Evolutionary conservation across 1,140 invertebrate genomes (phyloP), one percentile per base, ranked within the genome.

Genomic region (Eueides isabella): DNA sequence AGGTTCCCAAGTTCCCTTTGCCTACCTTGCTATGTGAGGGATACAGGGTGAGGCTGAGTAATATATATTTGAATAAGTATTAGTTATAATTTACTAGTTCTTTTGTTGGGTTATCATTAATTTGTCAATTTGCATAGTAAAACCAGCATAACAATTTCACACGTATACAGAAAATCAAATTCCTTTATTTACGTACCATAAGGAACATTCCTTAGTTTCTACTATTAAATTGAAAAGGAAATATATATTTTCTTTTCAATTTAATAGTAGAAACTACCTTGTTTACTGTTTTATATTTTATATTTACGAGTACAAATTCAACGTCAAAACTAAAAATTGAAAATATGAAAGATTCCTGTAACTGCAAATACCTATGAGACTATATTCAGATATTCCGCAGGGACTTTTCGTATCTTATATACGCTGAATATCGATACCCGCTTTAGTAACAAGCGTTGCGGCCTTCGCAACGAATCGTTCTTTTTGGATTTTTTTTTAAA

Each of bases 291-390:
- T 55, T 63, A 16, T 16, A n/a, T 63, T 5, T 63, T 63, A 63
- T 63, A 23, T 63, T 63, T 63, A 63, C n/a, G n/a, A n/a, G n/a
- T n/a, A n/a, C 61, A 55, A 55, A 26, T 55, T n/a, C n/a, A 23
- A 48, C 41, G 41, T 48, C 41, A 48, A 4, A 55, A 26, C 19
- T 55, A 55, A 55, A 55, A 55, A 55, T 55, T 55, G 48, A 55
- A 55, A 55, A 63, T 63, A 63, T 63, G 61, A 30, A 63, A 63
- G 26, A 63, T n/a, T 63, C 48, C 30, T 7, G 61, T 63, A 63
- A n/a, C 29, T 30, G 6, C 61, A 63, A 63, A 31, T 63, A 29
- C 28, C 61, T 30, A 30, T 31, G 61, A 63, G 61, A 63, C 61
- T 30, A 29, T 63, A 62, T 62, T 62, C 61, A 63, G 14, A 63